Base-by-base conservation (phyloP, 2,888 invertebrate species). In the Itoplectis maculator region DNA sequence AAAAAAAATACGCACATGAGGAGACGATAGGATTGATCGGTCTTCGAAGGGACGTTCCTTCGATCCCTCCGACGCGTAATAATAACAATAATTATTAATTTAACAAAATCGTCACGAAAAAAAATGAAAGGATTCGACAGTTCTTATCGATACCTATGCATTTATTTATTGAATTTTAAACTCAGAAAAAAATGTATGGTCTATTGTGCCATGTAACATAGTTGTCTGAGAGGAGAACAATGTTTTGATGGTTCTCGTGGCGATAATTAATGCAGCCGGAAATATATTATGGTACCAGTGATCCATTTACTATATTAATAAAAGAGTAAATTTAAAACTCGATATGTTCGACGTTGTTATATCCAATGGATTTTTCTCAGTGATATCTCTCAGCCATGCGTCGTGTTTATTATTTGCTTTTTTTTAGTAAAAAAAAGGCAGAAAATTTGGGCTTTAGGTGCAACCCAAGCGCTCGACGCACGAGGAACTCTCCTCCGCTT, bases 401-500 rank as follows among this genome's bases (percentile, higher is more conserved):
- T n/a, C n/a, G n/a, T n/a, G n/a, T n/a, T n/a, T n/a, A n/a, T n/a
- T n/a, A n/a, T n/a, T n/a, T n/a, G n/a, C n/a, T n/a, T n/a, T n/a
- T n/a, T n/a, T n/a, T n/a, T n/a, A n/a, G n/a, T n/a, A n/a, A n/a
- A n/a, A n/a, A n/a, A n/a, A n/a, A n/a, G n/a, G n/a, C n/a, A 54
- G 23, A 29, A 59, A 35, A 35, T 70, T 65, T 79, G 40, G 51
- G 45, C 11, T 72, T 42, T 54, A 51, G 54, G 68, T 68, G 73
- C 49, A 73, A 73, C 54, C 51, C 54, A 75, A 69, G 69, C 51
- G 40, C 47, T 11, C 51, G 70, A n/a, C 47, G 45, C n/a, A n/a
- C n/a, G 56, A 77, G 77, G 61, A 73, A 73, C 56, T 78, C 78
- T 72, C 29, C 3, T 29, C 5, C 29, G n/a, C n/a, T n/a, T 83